Evolutionary conservation across 2,797 vertebrate genomes (phyloP), one percentile per base, ranked within the genome.

Genomic region (Glyptemys insculpta): DNA sequence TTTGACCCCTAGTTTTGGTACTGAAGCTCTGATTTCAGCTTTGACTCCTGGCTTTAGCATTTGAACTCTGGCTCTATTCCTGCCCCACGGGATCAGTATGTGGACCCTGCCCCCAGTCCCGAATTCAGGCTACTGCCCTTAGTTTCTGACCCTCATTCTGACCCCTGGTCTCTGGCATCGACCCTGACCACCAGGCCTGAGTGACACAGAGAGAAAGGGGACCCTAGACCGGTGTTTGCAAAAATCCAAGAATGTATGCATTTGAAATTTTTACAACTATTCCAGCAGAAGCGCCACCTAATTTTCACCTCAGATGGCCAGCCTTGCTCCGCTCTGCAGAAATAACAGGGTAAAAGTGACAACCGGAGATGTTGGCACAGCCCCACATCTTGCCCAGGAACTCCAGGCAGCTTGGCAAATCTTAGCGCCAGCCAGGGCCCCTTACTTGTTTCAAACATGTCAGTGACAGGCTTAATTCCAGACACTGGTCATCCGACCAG

Each of bases 241-340:
- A 44, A 57, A 47, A 11, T 49, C 80, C 62, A 8, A n/a, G 52
- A 15, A 2, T 0, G 12, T 44, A 0, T 0, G 3, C 0, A 65
- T 65, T n/a, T 65, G 34, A n/a, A 12, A 15, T 2, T 81, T 5
- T 16, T 15, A 29, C 19, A 78, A 3, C 15, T 50, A 2, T 29
- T 84, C 23, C 52, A 87, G 47, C 72, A 49, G 44, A 50, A 62
- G 16, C 37, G 37, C 37, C 3, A 44, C 88, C 6, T 16, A 6
- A 5, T 31, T 54, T 76, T 16, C 79, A 82, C 83, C 59, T 12
- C 62, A 57, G 86, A 92, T 2, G 0, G 7, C 12, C 11, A 44
- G 12, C 3, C 41, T 74, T 27, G 72, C 41, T 74, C 41, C 25
- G 6, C 72, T 44, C 41, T 76, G 74, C 41, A 47, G 25, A 76